phyloP scores from a whole-genome alignment of 2,888 invertebrate species.

The Conistra vaccinii region DNA sequence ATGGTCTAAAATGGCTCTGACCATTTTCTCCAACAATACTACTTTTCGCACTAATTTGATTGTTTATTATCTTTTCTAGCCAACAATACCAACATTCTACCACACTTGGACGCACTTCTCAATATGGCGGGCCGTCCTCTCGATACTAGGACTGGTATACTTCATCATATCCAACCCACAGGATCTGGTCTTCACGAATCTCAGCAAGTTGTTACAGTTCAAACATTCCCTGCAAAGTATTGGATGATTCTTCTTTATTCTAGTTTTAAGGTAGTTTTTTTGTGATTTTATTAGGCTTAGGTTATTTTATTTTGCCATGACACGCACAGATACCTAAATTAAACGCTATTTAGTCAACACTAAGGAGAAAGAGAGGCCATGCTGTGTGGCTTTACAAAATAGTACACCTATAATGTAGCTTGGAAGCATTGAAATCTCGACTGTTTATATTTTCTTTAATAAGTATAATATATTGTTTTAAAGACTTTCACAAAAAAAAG shows the following conservation, averaged over 20 bases:
- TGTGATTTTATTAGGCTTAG: conserved; percentile 7
- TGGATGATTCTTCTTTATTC: conserved; percentile 77
- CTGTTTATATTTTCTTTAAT: neutral
- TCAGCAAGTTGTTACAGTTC: conserved; percentile 86
- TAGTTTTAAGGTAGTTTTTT: conserved; percentile 40
- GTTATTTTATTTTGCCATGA: neutral
- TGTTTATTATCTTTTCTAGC: conserved; percentile 80
- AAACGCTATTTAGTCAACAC: neutral
- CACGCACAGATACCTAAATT: neutral
- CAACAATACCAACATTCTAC: conserved; percentile 88
- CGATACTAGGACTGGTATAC: conserved; percentile 90
- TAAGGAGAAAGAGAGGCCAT: neutral
- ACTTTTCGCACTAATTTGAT: neutral
- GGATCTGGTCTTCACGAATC: conserved; percentile 88
- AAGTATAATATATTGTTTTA: no score
- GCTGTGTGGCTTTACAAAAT: neutral
- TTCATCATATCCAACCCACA: conserved; percentile 90
- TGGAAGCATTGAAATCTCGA: neutral
- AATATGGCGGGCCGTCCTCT: conserved; percentile 91
- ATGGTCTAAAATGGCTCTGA: no score
- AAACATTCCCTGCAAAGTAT: conserved; percentile 87
- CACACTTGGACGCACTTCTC: conserved; percentile 92
- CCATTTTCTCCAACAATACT: no score
- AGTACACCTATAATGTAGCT: neutral
- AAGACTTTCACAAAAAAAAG: no score